These are phyloP conservation scores for Dysdera silvatica DNA, from an alignment of 1,140 invertebrate genomes.

Conservation along the genomic window DNA sequence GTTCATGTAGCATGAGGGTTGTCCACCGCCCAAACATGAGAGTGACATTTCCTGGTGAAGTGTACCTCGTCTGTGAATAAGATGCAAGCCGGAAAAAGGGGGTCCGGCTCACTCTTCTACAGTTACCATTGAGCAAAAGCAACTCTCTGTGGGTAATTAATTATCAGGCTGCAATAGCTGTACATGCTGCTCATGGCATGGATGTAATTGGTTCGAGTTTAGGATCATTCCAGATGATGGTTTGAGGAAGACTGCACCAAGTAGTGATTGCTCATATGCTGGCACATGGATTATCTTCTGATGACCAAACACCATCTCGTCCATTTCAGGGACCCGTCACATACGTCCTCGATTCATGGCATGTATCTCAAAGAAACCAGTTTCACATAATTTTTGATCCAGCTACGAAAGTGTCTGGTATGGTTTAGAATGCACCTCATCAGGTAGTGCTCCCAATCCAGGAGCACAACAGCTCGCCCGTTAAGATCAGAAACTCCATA, in stretches of 20 bases:
- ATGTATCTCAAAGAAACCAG: too few species aligned
- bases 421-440: not conserved
- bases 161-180: not conserved
- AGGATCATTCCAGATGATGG: not conserved
- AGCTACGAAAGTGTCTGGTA: too few species aligned
- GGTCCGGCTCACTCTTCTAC: not conserved
- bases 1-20: too few species aligned
- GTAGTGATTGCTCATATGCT: not conserved
- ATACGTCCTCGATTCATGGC: too few species aligned
- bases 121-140: not conserved
- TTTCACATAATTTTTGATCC: too few species aligned
- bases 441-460: not conserved
- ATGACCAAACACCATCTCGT: not conserved
- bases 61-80: not conserved
- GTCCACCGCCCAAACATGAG: too few species aligned
- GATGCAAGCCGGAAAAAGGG: not conserved
- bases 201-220: not conserved
- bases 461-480: not conserved
- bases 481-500: not conserved
- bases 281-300: not conserved
- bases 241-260: not conserved
- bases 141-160: not conserved
- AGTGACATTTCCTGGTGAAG: not conserved
- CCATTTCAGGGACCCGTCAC: too few species aligned
- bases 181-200: not conserved